Base-by-base conservation (phyloP, 2,113 vertebrate species). In the Astatotilapia flaviijosephi region DNA sequence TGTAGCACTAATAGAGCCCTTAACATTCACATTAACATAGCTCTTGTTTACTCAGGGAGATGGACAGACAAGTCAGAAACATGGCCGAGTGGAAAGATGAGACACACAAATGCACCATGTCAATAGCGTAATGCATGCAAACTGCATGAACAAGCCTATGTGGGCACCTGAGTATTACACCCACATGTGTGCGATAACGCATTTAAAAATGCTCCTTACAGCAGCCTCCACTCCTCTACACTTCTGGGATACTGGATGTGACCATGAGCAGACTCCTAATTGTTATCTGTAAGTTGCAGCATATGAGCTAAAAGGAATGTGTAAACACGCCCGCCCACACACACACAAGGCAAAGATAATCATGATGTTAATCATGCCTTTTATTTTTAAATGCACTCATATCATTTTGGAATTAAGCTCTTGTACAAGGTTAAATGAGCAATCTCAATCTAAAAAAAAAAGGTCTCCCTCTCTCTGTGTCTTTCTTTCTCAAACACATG, bases 1-100 rank as follows among this genome's bases (percentile, higher is more conserved):
- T 92, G 87, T 86, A 60, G 86, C 91, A 93, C 93, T 96, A 96
- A 96, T 93, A 95, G 93, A 92, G 86, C 89, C 92, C 88, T 94
- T 93, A 94, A 95, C 89, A 53, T 92, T 58, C 87, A 77, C 94
- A 94, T 95, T 95, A 96, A 95, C 91, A 40, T 80, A 86, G 83
- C 89, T 89, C 85, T 89, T 94, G 93, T 94, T 94, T 94, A 93
- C 93, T 91, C 23, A 13, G 87, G 79, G 12, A 60, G 89, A 93
- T 87, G 85, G 89, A 86, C 82, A 28, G 86, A 88, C 75, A 31
- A 80, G 80, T 79, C 60, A 84, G 85, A 88, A 82, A 91, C 77
- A 87, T 58, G 82, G 51, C 83, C 53, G 37, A 49, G 79, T 6
- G 49, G 51, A 89, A 88, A 58, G 49, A 65, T 19, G 26, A 84